A percentile compares a stretch with the other conserved stretches of the same genome.
Evolutionary conservation across 2,888 invertebrate genomes (phyloP).

Genomic region (Nemurella pictetii): DNA sequence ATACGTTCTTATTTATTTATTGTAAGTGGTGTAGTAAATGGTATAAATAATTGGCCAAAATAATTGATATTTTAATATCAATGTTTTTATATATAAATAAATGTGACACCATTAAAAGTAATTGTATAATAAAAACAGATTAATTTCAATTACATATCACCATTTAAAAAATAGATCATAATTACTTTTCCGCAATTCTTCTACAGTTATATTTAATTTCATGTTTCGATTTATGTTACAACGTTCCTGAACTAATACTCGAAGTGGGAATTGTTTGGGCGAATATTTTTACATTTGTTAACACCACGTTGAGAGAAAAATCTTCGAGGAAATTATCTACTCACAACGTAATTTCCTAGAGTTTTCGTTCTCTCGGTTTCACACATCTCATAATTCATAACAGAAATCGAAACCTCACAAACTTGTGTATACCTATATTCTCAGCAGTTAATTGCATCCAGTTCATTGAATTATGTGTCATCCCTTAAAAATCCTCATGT

Average conservation of each 20-base stretch:
- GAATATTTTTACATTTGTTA: background rate
- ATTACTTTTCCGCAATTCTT: background rate
- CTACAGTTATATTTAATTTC: background rate
- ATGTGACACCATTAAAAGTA: conserved; percentile 10
- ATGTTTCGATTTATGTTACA: too few relatives aligned
- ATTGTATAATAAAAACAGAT: background rate
- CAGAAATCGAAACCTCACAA: too few relatives aligned
- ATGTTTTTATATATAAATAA: conserved; percentile 5
- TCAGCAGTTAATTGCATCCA: too few relatives aligned
- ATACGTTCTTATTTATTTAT: background rate
- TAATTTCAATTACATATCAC: conserved; percentile 1
- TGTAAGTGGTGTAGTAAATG: background rate
- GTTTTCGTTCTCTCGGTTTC: too few relatives aligned
- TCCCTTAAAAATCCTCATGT: background rate
- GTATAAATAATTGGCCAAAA: background rate
- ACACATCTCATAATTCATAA: too few relatives aligned
- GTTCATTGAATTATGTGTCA: background rate
- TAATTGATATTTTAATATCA: conserved; percentile 19
- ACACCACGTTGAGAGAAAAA: background rate
- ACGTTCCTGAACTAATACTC: too few relatives aligned
- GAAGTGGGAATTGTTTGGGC: too few relatives aligned
- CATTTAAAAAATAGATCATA: background rate
- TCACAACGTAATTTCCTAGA: too few relatives aligned
- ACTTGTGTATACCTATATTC: too few relatives aligned
- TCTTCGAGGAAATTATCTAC: background rate